These are phyloP conservation scores for Empidonax alnorum DNA, from an alignment of 2,113 vertebrate species.

Conservation along the genomic window DNA sequence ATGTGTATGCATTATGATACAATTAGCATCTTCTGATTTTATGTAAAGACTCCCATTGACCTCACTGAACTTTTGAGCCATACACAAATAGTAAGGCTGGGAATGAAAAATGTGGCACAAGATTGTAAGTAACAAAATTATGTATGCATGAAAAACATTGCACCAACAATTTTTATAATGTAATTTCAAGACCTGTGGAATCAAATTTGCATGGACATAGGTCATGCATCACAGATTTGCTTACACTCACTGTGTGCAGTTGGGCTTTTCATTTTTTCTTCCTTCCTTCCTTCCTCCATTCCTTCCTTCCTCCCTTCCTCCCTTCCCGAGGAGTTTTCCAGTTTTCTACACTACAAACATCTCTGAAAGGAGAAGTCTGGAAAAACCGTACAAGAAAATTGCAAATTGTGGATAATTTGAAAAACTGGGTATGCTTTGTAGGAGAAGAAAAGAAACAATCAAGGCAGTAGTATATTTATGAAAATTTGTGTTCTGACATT, in stretches of 20 bases:
- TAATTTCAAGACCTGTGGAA: not conserved
- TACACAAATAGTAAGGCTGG: not conserved
- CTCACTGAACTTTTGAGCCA: not conserved
- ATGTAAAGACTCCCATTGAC: not conserved
- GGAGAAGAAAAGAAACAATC: not conserved
- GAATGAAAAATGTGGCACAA: not conserved
- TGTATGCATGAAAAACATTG: not conserved
- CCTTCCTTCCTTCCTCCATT: not conserved
- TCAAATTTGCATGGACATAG: not conserved
- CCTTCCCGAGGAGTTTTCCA: no score
- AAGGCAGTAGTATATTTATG: not conserved
- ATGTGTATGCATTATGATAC: not conserved
- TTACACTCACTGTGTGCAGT: accelerated
- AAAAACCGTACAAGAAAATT: not conserved
- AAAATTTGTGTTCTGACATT: not conserved
- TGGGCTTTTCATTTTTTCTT: not conserved
- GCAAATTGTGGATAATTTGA: not conserved
- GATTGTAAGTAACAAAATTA: not conserved
- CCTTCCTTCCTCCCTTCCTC: not conserved
- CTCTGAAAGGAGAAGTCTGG: not conserved
- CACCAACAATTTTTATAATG: not conserved
- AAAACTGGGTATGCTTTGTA: not conserved
- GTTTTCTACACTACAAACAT: not conserved
- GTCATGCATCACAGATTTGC: not conserved
- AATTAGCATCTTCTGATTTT: not conserved